Conservation (phyloP, 2,888 invertebrate species). For the Tenthredo distinguenda region DNA sequence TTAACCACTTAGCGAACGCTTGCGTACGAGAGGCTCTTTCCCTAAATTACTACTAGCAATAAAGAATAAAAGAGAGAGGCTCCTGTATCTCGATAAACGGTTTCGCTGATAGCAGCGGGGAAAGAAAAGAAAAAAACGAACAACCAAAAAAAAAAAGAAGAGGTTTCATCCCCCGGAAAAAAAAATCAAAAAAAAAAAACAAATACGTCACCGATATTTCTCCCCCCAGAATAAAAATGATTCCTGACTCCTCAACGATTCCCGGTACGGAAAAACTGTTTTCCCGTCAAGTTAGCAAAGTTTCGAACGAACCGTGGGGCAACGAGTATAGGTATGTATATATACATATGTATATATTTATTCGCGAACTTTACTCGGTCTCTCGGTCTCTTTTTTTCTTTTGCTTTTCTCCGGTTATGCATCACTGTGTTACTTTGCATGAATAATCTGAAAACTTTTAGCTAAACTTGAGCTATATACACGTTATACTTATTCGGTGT, state of each 20-base stretch:
- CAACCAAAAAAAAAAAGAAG: not conserved
- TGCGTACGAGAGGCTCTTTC: slow-evolving; percentile 35
- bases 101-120: not conserved
- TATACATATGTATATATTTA: slow-evolving; percentile 63
- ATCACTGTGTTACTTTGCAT: slow-evolving; percentile 63
- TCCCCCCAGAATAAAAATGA: no score
- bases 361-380: slow-evolving; percentile 66
- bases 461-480: slow-evolving; percentile 62
- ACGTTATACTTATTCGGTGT: slow-evolving; percentile 25
- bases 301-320: not conserved
- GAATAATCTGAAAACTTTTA: slow-evolving; percentile 74
- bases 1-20: slow-evolving; percentile 64
- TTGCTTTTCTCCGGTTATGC: slow-evolving; percentile 57
- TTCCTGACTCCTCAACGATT: not conserved
- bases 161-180: not conserved
- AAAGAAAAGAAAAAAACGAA: not conserved
- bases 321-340: slow-evolving; percentile 26
- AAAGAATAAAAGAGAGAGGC: not conserved
- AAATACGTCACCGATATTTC: no score
- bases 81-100: slow-evolving; percentile 10
- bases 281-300: not conserved
- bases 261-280: not conserved
- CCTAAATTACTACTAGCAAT: slow-evolving; percentile 42
- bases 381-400: not conserved
- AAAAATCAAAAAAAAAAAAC: not conserved